Percentiles rank a stretch among this genome's conserved stretches.
Evolutionary conservation across 2,113 vertebrate genomes (phyloP).

Genomic region (Nycticorax nycticorax): DNA sequence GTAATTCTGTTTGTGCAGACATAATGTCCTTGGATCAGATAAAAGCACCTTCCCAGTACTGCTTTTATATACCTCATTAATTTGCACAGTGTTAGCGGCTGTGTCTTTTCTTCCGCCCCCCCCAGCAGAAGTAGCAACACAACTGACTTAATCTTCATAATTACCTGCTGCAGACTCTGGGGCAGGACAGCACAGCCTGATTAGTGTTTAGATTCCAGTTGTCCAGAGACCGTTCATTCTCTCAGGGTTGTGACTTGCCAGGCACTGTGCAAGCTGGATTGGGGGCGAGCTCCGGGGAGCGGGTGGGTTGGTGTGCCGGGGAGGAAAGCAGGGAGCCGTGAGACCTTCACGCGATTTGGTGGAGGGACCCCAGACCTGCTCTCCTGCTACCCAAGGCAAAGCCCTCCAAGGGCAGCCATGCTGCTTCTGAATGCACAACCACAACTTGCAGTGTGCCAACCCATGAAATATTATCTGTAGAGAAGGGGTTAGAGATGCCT

Average conservation of each 20-base stretch:
- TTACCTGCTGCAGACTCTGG: neutral
- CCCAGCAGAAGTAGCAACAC: neutral
- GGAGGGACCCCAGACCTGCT: too few species aligned
- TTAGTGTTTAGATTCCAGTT: neutral
- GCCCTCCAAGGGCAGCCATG: neutral
- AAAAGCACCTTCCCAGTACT: conserved; percentile 28
- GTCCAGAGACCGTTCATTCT: neutral
- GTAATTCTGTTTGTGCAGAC: conserved; percentile 44
- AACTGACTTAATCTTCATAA: neutral
- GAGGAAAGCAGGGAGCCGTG: neutral
- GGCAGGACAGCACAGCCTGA: accelerated
- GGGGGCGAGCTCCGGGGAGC: neutral
- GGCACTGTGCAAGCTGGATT: accelerated
- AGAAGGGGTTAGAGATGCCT: neutral
- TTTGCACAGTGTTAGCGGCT: neutral
- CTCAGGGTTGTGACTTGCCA: accelerated
- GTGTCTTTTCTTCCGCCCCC: neutral
- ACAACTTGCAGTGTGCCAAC: accelerated
- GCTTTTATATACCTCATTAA: conserved; percentile 9
- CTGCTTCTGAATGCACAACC: neutral
- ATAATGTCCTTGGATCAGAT: conserved; percentile 30
- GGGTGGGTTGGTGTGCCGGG: accelerated
- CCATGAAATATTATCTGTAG: neutral
- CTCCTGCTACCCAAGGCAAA: neutral
- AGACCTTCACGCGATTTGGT: accelerated